phyloP scores from a whole-genome alignment of 2,797 vertebrate genomes.

The Bradypodion ventrale region DNA sequence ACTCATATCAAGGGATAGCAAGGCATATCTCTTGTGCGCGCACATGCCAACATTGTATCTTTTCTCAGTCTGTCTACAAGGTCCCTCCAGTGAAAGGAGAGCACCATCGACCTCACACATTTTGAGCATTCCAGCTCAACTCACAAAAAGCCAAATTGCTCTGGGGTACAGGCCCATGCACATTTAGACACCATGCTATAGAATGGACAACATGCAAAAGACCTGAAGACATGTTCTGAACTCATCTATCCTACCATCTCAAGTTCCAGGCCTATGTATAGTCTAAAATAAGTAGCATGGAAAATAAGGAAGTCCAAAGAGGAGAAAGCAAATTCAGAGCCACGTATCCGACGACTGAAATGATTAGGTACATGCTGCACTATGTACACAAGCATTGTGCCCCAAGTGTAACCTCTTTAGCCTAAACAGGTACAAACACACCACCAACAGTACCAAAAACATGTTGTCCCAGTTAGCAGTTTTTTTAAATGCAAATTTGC shows the following conservation, averaged over 20 bases:
- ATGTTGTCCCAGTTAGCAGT: not conserved
- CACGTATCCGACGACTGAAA: conserved; percentile 4
- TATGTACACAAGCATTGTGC: conserved; percentile 30
- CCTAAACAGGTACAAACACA: conserved; percentile 11
- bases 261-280: not conserved
- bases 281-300: not conserved
- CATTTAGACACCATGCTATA: not conserved
- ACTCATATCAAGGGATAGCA: not conserved
- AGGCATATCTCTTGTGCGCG: not conserved
- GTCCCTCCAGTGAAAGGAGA: not conserved
- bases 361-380: conserved; percentile 54
- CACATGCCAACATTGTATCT: not conserved
- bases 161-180: not conserved
- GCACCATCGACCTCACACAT: not conserved
- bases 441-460: not conserved
- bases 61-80: no score
- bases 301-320: not conserved
- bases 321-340: conserved; percentile 5
- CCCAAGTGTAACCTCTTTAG: conserved; percentile 17
- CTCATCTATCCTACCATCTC: not conserved
- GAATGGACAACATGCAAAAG: not conserved
- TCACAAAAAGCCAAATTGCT: not conserved
- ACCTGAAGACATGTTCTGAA: not conserved
- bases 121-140: not conserved
- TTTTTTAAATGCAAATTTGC: conserved; percentile 24